Percentiles rank a stretch among this genome's conserved stretches.
Evolutionary conservation across 2,113 vertebrate species (phyloP).

Genomic region (Daubentonia madagascariensis): DNA sequence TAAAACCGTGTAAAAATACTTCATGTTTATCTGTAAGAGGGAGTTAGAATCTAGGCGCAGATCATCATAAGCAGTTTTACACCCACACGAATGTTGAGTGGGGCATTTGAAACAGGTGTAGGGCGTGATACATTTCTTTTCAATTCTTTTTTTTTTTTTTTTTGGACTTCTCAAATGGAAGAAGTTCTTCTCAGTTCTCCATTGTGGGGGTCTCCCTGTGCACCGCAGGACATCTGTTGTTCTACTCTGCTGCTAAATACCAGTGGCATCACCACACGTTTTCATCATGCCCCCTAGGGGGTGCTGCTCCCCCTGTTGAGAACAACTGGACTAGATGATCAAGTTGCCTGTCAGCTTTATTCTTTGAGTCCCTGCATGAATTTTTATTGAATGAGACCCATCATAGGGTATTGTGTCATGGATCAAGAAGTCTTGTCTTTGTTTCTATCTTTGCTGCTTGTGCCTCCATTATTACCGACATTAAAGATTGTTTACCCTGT

Average conservation of each 20-base stretch:
- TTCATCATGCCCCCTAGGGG: constrained; percentile 36
- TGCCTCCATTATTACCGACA: neutral
- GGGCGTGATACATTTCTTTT: neutral
- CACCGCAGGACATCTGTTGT: neutral
- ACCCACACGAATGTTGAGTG: neutral
- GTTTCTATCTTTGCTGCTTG: neutral
- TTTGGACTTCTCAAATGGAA: too few species aligned
- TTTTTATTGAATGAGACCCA: constrained; percentile 28
- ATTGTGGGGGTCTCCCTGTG: neutral
- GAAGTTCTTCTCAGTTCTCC: neutral
- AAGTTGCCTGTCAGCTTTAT: neutral
- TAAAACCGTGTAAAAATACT: neutral
- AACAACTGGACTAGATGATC: neutral
- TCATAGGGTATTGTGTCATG: neutral
- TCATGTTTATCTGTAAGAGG: neutral
- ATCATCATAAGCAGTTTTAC: neutral
- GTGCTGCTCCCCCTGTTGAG: constrained; percentile 37
- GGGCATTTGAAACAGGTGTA: neutral
- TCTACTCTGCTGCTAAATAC: neutral
- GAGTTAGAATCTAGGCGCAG: neutral
- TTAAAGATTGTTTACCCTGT: neutral
- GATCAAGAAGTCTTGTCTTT: neutral
- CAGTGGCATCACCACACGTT: neutral
- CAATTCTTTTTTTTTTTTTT: neutral
- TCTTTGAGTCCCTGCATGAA: neutral